Evolutionary conservation across 2,888 invertebrate genomes (phyloP), one percentile per base, ranked within the genome.

Genomic region (Macrostomum cliftonense): DNA sequence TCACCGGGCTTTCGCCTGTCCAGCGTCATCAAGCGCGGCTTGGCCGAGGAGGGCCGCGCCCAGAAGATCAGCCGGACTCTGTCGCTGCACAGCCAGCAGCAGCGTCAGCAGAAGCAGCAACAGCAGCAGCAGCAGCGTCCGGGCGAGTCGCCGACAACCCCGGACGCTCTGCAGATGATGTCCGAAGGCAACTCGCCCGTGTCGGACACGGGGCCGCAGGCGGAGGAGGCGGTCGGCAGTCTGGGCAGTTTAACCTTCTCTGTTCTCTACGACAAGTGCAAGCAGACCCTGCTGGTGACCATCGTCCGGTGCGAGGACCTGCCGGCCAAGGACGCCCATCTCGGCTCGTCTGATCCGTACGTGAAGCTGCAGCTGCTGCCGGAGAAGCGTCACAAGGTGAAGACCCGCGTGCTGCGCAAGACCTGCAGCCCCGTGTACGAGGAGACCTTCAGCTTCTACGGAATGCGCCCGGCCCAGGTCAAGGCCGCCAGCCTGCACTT

Each of bases 401-500:
- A 91, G 73, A 91, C 91, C 53, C 77, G 93, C 51, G 93, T 97
- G 11, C 79, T 95, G 39, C 79, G 93, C 56, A 91, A 93, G 69
- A 93, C 95, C 43, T 77, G 85, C 47, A 86, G 87, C 73, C 97
- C 97, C 0, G 82, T 87, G 1, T 97, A 93, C 71, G 93, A 97
- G 63, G 97, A 97, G 72, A 93, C 93, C 70, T 97, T 97, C 70
- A 95, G 93, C 1, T 95, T 97, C 77, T 97, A 91, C 67, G 93
- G 93, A 49, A 59, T 69, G 46, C 59, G 91, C 52, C 76, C 82
- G 64, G 5, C 75, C 89, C 36, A 45, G 45, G 39, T 51, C 7
- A 51, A 51, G 44, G 40, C 51, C 14, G 45, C 51, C 12, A 52
- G 51, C 84, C 64, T 93, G 83, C 68, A 68, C 57, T 68, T 70